Base-by-base conservation (phyloP, 1,140 invertebrate species). In the Brachionus asplanchnoidis region DNA sequence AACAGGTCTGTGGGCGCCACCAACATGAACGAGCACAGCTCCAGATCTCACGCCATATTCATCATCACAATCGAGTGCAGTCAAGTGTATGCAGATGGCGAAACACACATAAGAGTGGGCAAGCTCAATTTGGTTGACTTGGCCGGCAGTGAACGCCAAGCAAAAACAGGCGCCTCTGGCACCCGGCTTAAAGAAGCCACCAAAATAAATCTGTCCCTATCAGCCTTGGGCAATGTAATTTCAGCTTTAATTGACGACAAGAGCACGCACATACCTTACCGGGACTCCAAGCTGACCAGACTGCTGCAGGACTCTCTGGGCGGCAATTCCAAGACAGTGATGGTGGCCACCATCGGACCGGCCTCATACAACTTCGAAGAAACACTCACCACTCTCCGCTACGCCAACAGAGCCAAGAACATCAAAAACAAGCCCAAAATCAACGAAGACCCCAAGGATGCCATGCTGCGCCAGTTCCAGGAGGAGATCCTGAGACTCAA, bases 1-100 rank as follows among this genome's bases (percentile, higher is more conserved):
- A 93, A 94, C 87, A 90, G 94, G 85, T 91, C 93, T 0, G 92
- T 93, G 0, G 97, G 97, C 1, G 97, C 97, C 6, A 99, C 97
- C 1, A 99, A 99, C 90, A 99, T 99, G 97, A 99, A 99, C 91
- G 97, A 99, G 89, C 99, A 97, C 0, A 98, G 96, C 86, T 97
- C 95, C 85, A 93, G 97, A 87, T 99, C 97, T 2, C 97, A 99
- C 92, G 97, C 97, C 14, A 97, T 99, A 4, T 99, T 99, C 90
- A 99, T 97, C 0, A 93, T 97, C 79, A 93, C 93, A 53, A 90
- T 97, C 9, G 95, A 97, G 89, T 94, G 90, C 92, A 94, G 87
- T 56, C 60, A 73, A 68, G 50, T 84, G 68, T 88, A 4, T 87
- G 73, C 73, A 44, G 73, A 87, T 88, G 89, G 84, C 26, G 60